These are phyloP conservation scores for Drosophila pruinosa DNA, from an alignment of 1,140 invertebrate genomes.

Conservation along the genomic window DNA sequence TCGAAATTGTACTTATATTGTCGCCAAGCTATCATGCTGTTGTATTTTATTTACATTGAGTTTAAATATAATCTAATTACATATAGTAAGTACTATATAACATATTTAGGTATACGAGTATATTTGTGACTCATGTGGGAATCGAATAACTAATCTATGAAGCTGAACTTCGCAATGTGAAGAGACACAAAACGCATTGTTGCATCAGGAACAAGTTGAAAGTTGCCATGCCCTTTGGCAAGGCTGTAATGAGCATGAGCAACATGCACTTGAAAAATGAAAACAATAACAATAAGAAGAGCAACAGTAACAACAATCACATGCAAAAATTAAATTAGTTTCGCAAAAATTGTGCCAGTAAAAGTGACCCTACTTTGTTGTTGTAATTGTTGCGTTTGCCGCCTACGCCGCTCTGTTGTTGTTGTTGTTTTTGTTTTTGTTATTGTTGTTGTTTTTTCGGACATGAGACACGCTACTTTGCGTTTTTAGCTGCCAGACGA, in stretches of 20 bases:
- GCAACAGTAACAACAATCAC: background rate
- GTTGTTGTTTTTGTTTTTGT: slow-evolving; percentile 29
- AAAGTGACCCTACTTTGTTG: slow-evolving; percentile 45
- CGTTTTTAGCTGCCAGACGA: slow-evolving; percentile 50
- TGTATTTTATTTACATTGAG: no score
- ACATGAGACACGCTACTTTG: slow-evolving; percentile 70
- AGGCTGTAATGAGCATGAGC: slow-evolving; percentile 10
- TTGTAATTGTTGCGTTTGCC: slow-evolving; percentile 50
- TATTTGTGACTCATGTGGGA: no score
- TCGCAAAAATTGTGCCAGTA: slow-evolving; percentile 55
- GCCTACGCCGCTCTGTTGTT: slow-evolving; percentile 36
- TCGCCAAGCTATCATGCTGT: no score
- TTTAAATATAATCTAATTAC: no score
- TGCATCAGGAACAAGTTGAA: background rate
- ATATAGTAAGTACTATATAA: no score
- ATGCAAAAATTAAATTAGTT: slow-evolving; percentile 51
- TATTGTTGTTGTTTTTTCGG: slow-evolving; percentile 49
- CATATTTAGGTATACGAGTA: no score
- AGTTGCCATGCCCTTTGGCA: slow-evolving; percentile 9
- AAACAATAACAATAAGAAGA: slow-evolving; percentile 6
- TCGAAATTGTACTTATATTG: no score
- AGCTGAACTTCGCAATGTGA: background rate
- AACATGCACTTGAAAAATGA: slow-evolving; percentile 41
- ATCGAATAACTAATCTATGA: no score
- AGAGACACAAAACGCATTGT: background rate